Evolutionary conservation across 2,888 invertebrate species (phyloP), one percentile per base, ranked within the genome.

Genomic region (Phymatocera aterrima): DNA sequence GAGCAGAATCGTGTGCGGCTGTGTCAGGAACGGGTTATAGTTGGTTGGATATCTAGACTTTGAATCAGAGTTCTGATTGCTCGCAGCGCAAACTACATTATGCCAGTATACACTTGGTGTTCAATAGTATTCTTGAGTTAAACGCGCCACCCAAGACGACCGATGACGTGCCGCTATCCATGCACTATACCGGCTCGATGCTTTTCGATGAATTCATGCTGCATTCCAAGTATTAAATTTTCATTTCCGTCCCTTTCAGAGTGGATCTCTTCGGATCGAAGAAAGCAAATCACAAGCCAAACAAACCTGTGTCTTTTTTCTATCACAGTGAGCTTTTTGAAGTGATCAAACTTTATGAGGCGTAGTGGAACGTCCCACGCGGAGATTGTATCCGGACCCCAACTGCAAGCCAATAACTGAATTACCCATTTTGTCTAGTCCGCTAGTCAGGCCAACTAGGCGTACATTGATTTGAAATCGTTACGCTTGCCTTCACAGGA

Each of bases 61-160:
- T 64, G 64, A 64, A 64, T 64, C 64, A 64, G 64, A 64, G 34
- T 37, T 64, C 37, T 64, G 64, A 64, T 37, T 64, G 64, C 64
- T 5, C 18, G 34, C 34, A 64, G 21, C 64, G 8, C n/a, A 37
- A 37, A 64, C 37, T 21, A 37, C n/a, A 34, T 64, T 37, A 64
- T 37, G 4, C 12, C 37, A 64, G 64, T 18, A 64, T 64, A 4
- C 34, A 31, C 34, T 64, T 10, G 34, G 24, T 37, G 37, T 64
- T 64, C 64, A 37, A 64, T 64, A 10, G 37, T 37, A 34, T 18
- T 61, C 3, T 57, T 57, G 57, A 28, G 15, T 12, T 5, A 57
- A 57, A 57, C 12, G 28, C 24, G 12, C 12, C 10, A 57, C 24
- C 54, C 24, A 57, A 57, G 28, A 57, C 4, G 10, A 57, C 24